phyloP scores from a whole-genome alignment of 1,140 invertebrate genomes.

The Polyergus mexicanus region DNA sequence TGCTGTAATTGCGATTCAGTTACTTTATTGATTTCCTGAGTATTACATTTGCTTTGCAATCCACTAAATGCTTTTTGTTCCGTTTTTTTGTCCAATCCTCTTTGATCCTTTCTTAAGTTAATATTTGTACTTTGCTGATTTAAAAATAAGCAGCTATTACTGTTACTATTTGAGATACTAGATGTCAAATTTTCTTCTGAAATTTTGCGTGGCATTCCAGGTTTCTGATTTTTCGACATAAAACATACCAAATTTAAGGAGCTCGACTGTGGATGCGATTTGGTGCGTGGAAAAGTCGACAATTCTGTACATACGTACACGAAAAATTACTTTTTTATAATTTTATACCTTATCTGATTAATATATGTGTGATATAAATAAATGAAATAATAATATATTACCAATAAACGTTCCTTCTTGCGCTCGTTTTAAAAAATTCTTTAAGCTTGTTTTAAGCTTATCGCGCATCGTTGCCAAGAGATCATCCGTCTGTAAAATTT shows the following conservation, averaged over 20 bases:
- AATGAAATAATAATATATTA: constrained; percentile 60
- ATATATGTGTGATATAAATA: constrained; percentile 22
- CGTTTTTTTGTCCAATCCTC: background rate
- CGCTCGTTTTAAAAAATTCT: constrained; percentile 75
- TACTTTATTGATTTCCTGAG: constrained; percentile 20
- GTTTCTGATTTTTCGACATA: constrained; percentile 31
- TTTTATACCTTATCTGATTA: constrained; percentile 35
- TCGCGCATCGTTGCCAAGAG: constrained; percentile 63
- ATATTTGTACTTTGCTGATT: background rate
- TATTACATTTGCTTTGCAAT: constrained; percentile 20
- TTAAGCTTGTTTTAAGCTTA: constrained; percentile 73
- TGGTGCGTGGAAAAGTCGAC: constrained; percentile 58
- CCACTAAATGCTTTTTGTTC: background rate
- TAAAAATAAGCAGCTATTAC: constrained; percentile 7
- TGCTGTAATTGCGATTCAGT: constrained; percentile 20
- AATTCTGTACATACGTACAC: constrained; percentile 48
- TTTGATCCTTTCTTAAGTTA: background rate
- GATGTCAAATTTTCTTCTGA: constrained; percentile 6
- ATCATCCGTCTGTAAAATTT: constrained; percentile 58
- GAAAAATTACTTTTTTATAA: constrained; percentile 50
- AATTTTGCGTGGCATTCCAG: constrained; percentile 44
- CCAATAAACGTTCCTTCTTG: constrained; percentile 65
- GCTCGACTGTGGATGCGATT: constrained; percentile 29
- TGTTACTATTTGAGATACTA: background rate
- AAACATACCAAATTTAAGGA: background rate